Conservation (phyloP, 2,888 invertebrate species). For the Elaeidobius kamerunicus region DNA sequence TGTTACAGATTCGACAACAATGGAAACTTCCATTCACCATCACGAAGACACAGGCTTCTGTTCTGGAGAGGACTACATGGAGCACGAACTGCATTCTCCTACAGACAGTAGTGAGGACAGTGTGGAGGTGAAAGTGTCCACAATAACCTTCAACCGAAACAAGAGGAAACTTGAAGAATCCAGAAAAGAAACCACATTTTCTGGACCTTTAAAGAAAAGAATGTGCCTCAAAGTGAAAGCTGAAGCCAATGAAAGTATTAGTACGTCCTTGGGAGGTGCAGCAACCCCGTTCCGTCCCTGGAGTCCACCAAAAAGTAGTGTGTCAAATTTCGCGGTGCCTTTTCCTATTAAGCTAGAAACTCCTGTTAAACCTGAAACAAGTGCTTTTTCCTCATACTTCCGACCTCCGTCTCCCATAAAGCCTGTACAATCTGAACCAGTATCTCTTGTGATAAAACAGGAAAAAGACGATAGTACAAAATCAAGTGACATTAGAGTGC, state of each 20-base stretch:
- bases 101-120: conserved; percentile 65
- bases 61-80: conserved; percentile 61
- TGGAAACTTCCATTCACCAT: conserved; percentile 44
- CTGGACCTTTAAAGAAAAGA: conserved; percentile 68
- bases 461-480: conserved; percentile 27
- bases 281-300: conserved; percentile 65
- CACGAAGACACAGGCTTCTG: conserved; percentile 66
- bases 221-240: conserved; percentile 55
- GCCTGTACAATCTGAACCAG: conserved; percentile 39
- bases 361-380: conserved; percentile 13
- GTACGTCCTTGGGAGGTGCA: conserved; percentile 41
- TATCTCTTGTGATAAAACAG: conserved; percentile 40
- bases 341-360: conserved; percentile 29
- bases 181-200: conserved; percentile 54
- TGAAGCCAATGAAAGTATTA: conserved; percentile 28
- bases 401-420: conserved; percentile 43
- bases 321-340: conserved; percentile 31
- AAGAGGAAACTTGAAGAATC: conserved; percentile 61
- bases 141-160: conserved; percentile 63
- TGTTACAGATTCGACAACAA: conserved; percentile 56
- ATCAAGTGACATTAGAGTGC: conserved; percentile 38
- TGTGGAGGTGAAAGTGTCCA: conserved; percentile 60
- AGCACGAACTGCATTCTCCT: conserved; percentile 56
- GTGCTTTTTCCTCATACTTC: conserved; percentile 38
- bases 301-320: conserved; percentile 49